Percentiles rank a stretch among this genome's conserved stretches.
phyloP scores from a whole-genome alignment of 2,113 vertebrate genomes.

The Syngnathoides biaculeatus region DNA sequence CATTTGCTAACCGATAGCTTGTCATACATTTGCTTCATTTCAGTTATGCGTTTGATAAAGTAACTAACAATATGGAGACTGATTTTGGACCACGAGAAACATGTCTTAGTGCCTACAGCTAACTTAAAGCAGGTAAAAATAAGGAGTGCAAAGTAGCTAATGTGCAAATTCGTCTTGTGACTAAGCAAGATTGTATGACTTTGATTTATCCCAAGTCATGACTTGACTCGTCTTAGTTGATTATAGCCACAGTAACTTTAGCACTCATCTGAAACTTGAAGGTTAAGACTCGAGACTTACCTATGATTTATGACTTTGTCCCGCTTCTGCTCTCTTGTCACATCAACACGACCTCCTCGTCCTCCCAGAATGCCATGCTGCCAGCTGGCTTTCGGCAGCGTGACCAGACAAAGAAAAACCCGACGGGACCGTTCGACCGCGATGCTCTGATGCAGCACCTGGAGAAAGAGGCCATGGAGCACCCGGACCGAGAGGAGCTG shows the following conservation, averaged over 20 bases:
- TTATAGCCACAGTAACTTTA: not conserved
- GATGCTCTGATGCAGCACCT: slow-evolving; percentile 86
- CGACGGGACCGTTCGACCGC: slow-evolving; percentile 83
- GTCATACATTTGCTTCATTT: not conserved
- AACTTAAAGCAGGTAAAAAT: no score
- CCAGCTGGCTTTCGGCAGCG: slow-evolving; percentile 86
- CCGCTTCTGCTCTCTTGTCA: not conserved
- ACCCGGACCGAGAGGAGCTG: slow-evolving; percentile 81
- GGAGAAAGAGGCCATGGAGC: slow-evolving; percentile 85
- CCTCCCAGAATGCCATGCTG: slow-evolving; percentile 84
- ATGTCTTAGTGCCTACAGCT: no score
- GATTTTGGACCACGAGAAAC: not conserved
- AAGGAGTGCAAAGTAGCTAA: no score
- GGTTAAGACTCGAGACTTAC: not conserved
- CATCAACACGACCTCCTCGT: slow-evolving; percentile 22
- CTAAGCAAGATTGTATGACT: no score
- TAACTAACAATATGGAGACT: not conserved
- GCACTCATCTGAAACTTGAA: not conserved
- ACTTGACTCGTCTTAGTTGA: no score
- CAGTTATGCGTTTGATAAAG: not conserved
- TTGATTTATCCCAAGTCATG: no score
- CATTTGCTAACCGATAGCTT: not conserved
- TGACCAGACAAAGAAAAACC: slow-evolving; percentile 90
- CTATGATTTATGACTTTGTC: not conserved
- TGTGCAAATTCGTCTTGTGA: no score